phyloP scores from a whole-genome alignment of 1,140 invertebrate species.

The Cepaea nemoralis region DNA sequence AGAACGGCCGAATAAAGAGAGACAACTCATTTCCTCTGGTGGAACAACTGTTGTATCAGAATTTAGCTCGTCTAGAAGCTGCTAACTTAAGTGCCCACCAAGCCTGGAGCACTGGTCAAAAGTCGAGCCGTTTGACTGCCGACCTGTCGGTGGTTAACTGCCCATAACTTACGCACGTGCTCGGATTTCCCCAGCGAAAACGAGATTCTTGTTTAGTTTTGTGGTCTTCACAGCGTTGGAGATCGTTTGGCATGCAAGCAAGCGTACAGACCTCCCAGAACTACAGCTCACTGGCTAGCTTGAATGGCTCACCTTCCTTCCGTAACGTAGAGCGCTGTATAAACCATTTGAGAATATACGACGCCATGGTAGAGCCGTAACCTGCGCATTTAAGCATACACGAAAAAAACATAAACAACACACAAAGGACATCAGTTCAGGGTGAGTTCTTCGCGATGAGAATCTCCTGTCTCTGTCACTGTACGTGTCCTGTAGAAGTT shows the following conservation, averaged over 20 bases:
- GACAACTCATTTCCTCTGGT: not conserved
- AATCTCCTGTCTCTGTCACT: no score
- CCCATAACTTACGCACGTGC: slow-evolving; percentile 22
- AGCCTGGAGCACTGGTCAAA: not conserved
- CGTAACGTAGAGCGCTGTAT: not conserved
- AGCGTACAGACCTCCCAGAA: slow-evolving; percentile 15
- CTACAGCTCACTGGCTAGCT: not conserved
- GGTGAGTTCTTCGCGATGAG: not conserved
- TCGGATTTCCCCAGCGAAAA: not conserved
- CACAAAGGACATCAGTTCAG: not conserved
- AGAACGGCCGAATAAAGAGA: not conserved
- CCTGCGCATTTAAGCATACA: not conserved
- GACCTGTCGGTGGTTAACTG: slow-evolving; percentile 28
- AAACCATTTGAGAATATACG: not conserved
- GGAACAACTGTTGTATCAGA: slow-evolving; percentile 27
- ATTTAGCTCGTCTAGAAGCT: no score
- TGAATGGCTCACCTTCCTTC: not conserved
- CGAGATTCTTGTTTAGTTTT: not conserved
- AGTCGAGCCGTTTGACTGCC: not conserved
- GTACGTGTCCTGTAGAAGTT: no score
- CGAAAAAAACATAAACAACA: not conserved
- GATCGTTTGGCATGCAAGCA: slow-evolving; percentile 17
- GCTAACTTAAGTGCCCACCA: no score
- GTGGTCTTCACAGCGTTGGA: not conserved
- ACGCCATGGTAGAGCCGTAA: not conserved